Percentiles rank a stretch among this genome's conserved stretches.
Conservation (phyloP, 2,797 vertebrate species). For the Nannoperca australis region DNA sequence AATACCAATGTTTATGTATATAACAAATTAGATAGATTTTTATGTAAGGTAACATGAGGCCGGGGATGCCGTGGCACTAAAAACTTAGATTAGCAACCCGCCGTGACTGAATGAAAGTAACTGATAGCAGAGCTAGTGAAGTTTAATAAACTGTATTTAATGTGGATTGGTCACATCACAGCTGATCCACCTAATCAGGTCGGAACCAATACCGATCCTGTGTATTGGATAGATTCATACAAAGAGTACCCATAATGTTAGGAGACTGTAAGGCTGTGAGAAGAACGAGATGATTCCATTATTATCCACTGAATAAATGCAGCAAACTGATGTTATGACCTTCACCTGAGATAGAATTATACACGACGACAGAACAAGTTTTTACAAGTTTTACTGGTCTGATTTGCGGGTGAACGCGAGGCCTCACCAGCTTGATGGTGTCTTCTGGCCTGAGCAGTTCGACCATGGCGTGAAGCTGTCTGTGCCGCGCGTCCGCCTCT, state of each 20-base stretch:
- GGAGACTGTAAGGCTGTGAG: no score
- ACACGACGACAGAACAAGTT: background rate
- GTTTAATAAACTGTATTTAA: background rate
- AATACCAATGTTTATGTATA: background rate
- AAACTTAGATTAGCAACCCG: background rate
- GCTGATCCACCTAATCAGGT: background rate
- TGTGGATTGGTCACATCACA: background rate
- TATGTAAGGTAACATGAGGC: background rate
- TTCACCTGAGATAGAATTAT: background rate
- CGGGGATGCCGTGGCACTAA: background rate
- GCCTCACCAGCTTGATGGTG: conserved; percentile 91
- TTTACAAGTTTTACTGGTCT: background rate
- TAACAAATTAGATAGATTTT: no score
- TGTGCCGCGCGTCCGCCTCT: conserved; percentile 71
- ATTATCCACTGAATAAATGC: background rate
- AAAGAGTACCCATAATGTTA: background rate
- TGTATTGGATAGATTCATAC: background rate
- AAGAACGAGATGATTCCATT: background rate
- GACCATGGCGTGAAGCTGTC: conserved; percentile 92
- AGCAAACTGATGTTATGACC: background rate
- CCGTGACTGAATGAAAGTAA: background rate
- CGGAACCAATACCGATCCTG: background rate
- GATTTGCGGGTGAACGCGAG: background rate
- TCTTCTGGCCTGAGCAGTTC: conserved; percentile 91
- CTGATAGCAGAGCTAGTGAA: background rate